phyloP scores from a whole-genome alignment of 2,888 invertebrate species.

The Lottia gigantea region DNA sequence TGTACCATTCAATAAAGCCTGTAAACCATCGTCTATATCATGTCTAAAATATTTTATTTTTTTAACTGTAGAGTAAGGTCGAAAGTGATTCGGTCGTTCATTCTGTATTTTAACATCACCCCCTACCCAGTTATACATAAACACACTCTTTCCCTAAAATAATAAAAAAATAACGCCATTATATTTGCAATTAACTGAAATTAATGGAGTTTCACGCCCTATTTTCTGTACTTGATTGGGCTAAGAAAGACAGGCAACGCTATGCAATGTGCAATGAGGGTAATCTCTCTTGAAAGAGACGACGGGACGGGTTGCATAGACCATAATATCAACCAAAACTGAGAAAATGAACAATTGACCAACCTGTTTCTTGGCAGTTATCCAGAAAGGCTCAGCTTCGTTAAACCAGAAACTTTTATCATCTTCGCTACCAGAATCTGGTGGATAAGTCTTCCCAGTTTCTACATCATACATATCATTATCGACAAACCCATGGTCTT shows the following conservation, averaged over 20 bases:
- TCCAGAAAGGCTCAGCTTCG: slow-evolving; percentile 19
- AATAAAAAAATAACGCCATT: neutral
- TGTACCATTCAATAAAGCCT: neutral
- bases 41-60: slow-evolving; percentile 3
- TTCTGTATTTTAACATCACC: slow-evolving; percentile 35
- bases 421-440: slow-evolving; percentile 4
- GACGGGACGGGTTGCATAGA: too few species aligned
- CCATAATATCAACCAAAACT: too few species aligned
- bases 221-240: too few species aligned
- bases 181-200: too few species aligned
- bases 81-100: neutral
- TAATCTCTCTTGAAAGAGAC: too few species aligned
- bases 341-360: too few species aligned
- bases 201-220: too few species aligned
- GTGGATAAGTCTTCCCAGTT: slow-evolving; percentile 14
- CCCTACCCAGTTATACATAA: slow-evolving; percentile 40
- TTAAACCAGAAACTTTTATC: slow-evolving; percentile 16
- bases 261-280: too few species aligned
- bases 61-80: slow-evolving; percentile 2
- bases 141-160: slow-evolving; percentile 32
- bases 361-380: slow-evolving; percentile 20
- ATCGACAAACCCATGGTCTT: slow-evolving; percentile 21
- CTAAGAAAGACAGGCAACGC: too few species aligned
- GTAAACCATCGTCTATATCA: neutral
- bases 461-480: slow-evolving; percentile 20